These are phyloP conservation scores for Panopea generosa DNA, from an alignment of 2,888 invertebrate species.

Conservation along the genomic window DNA sequence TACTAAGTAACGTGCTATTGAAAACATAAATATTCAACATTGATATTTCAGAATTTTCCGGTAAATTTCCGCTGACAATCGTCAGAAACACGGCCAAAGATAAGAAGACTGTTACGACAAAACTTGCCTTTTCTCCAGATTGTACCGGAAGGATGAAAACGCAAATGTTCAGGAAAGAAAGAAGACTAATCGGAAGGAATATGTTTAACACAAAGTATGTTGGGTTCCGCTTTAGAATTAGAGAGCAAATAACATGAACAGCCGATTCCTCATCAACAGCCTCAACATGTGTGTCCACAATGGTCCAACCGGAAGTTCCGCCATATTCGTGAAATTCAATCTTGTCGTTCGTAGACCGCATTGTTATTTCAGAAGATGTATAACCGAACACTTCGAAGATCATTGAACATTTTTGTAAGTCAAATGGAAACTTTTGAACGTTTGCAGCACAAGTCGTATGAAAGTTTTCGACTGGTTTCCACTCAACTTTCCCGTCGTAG, in stretches of 20 bases:
- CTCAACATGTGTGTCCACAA: slow-evolving; percentile 30
- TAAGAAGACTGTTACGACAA: slow-evolving; percentile 59
- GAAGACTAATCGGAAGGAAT: slow-evolving; percentile 49
- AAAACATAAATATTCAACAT: slow-evolving; percentile 54
- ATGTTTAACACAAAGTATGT: slow-evolving; percentile 55
- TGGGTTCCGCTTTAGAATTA: slow-evolving; percentile 47
- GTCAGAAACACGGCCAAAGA: slow-evolving; percentile 61
- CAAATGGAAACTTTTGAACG: slow-evolving; percentile 56
- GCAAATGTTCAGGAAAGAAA: slow-evolving; percentile 54
- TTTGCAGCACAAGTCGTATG: slow-evolving; percentile 44
- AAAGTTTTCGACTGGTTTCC: slow-evolving; percentile 49
- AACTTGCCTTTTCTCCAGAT: slow-evolving; percentile 61
- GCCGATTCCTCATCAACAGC: neutral
- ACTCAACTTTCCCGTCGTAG: slow-evolving; percentile 30
- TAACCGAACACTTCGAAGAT: slow-evolving; percentile 46
- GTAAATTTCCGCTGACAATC: slow-evolving; percentile 55
- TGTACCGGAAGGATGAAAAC: slow-evolving; percentile 60
- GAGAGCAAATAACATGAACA: slow-evolving; percentile 39
- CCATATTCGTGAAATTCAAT: slow-evolving; percentile 43
- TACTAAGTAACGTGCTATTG: slow-evolving; percentile 44
- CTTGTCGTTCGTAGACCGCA: slow-evolving; percentile 16
- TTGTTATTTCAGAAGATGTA: slow-evolving; percentile 26
- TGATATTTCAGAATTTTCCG: slow-evolving; percentile 55
- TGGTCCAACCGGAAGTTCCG: slow-evolving; percentile 46
- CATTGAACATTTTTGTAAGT: slow-evolving; percentile 50